Evolutionary conservation across 2,113 vertebrate species (phyloP).

Genomic region (Aphyosemion australe): DNA sequence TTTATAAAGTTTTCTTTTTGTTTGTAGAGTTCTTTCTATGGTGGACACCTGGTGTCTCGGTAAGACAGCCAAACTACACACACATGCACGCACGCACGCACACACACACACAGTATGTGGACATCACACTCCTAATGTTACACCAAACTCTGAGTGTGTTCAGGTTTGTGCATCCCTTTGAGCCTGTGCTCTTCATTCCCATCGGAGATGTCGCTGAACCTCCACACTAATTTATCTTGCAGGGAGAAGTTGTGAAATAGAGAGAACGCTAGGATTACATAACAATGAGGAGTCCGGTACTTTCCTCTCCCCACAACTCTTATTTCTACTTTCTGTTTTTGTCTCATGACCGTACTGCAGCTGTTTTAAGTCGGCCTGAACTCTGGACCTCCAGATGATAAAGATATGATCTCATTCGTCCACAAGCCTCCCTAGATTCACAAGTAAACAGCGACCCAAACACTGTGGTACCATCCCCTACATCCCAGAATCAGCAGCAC

Average conservation of each 20-base stretch:
- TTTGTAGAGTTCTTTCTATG: conserved; percentile 86
- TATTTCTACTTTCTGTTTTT: not conserved
- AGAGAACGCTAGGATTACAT: conserved; percentile 32
- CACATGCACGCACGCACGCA: not conserved
- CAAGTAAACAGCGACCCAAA: conserved; percentile 3
- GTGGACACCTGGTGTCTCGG: conserved; percentile 82
- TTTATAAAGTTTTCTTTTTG: conserved; percentile 32
- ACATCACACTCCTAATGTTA: conserved; percentile 17
- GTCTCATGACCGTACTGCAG: conserved; percentile 25
- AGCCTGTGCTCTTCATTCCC: conserved; percentile 41
- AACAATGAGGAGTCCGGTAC: conserved; percentile 44
- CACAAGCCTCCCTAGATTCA: conserved; percentile 6
- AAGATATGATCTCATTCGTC: conserved; percentile 21
- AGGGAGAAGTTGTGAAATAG: conserved; percentile 9
- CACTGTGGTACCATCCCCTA: not conserved
- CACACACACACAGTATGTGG: not conserved
- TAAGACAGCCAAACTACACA: conserved; percentile 70
- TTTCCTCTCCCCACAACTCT: conserved; percentile 21
- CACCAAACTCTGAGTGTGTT: conserved; percentile 22
- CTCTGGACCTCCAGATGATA: conserved; percentile 9
- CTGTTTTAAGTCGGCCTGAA: conserved; percentile 37
- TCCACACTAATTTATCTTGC: conserved; percentile 54
- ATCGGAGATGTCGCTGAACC: conserved; percentile 48
- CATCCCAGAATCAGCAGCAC: too few species aligned
- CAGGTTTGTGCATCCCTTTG: conserved; percentile 29